Conservation (phyloP, 2,113 vertebrate species). For the Oryzias celebensis region DNA sequence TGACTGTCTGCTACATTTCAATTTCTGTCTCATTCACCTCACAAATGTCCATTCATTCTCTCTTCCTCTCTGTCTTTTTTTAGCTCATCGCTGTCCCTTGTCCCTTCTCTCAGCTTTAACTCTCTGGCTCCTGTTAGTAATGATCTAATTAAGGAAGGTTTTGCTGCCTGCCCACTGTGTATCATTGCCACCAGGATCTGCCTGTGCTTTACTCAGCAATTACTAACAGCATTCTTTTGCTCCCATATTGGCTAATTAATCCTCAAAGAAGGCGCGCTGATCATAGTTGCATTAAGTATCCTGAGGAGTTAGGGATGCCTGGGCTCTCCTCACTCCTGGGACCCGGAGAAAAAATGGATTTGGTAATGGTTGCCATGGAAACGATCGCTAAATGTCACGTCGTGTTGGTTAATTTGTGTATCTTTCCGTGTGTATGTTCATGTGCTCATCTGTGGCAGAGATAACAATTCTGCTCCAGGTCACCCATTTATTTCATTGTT, state of each 20-base stretch:
- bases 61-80: background rate
- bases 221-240: constrained; percentile 61
- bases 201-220: constrained; percentile 62
- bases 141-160: constrained; percentile 69
- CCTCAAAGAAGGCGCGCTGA: constrained; percentile 63
- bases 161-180: constrained; percentile 64
- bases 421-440: constrained; percentile 10
- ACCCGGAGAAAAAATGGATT: constrained; percentile 19
- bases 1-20: background rate
- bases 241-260: constrained; percentile 68
- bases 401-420: constrained; percentile 43
- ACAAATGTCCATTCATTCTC: background rate
- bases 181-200: constrained; percentile 61
- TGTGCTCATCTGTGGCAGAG: constrained; percentile 36
- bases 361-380: constrained; percentile 53
- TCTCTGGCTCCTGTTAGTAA: constrained; percentile 33
- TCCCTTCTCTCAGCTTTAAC: constrained; percentile 19
- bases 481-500: constrained; percentile 47
- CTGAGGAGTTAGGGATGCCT: constrained; percentile 40
- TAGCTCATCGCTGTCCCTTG: constrained; percentile 1
- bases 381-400: constrained; percentile 53
- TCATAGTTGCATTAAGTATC: constrained; percentile 39
- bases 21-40: background rate
- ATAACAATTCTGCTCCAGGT: constrained; percentile 50
- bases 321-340: constrained; percentile 40